Evolutionary conservation across 2,797 vertebrate species (phyloP), one percentile per base, ranked within the genome.

Genomic region (Florisuga fusca): DNA sequence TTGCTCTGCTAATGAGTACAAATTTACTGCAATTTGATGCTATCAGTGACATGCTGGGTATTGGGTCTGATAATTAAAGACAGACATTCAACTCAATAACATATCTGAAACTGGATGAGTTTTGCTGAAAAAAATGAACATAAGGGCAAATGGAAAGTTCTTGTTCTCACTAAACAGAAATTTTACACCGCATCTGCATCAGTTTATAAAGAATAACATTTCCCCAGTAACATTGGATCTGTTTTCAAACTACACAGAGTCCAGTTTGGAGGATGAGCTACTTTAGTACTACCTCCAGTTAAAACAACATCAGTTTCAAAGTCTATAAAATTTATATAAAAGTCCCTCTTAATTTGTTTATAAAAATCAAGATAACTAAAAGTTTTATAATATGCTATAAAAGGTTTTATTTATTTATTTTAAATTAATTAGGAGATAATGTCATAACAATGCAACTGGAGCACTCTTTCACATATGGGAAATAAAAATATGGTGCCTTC

Each of bases 71-170:
- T 87, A 92, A 88, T 61, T 64, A 43, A 90, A 66, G 78, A 84
- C 75, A 84, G 74, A 91, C 86, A 93, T 96, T 95, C 80, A 91
- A 75, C 9, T 13, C 64, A 92, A 54, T 19, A 78, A 15, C 25
- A 18, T 71, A 69, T 76, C 76, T 94, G 86, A 59, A 90, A 75
- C 59, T 29, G 46, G 41, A 81, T 82, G 59, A 4, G 7, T 74
- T 92, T 84, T 90, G 54, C n/a, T 94, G 75, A 88, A 93, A 96
- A 91, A 46, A 46, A 46, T 78, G 7, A 95, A 84, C 71, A 83
- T 41, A 77, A 94, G 88, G 68, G 48, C 58, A 51, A 94, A 38
- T 10, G 5, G 11, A 93, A 93, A 38, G 64, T 87, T 55, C 68
- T 84, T 89, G 66, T 77, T 77, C 63, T 84, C 69, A 91, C 91